Evolutionary conservation across 2,888 invertebrate species (phyloP), one percentile per base, ranked within the genome.

Genomic region (Chironomus riparius): DNA sequence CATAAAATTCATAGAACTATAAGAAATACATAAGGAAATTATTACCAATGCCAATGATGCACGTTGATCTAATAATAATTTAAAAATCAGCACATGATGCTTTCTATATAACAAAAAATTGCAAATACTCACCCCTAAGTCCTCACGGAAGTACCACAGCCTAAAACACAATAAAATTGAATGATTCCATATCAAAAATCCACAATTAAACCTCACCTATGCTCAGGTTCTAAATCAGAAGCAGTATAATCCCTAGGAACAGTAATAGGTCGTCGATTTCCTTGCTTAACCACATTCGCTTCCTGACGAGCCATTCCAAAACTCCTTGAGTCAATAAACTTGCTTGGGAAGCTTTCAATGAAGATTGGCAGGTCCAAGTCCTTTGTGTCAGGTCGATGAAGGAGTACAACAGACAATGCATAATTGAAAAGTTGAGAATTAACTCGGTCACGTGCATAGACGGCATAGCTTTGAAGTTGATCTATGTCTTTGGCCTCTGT

Each of bases 311-410:
- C 92, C 72, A 87, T 85, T 0, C 87, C 85, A 81, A 94, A 90
- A 2, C 91, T 87, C 56, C 89, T 88, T 7, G 92, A 88, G 79
- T 93, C 92, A 80, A 94, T 85, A 82, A 92, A 95, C 83, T 92
- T 92, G 81, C 91, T 90, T 0, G 95, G 95, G 82, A 95, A 93
- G 0, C 89, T 86, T 82, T 93, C 91, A 56, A 89, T 88, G 78
- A 94, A 88, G 0, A 92, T 88, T 0, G 94, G 94, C 70, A 92
- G 81, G 73, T 87, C 87, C 24, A 92, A 78, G 68, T 90, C 87
- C 80, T 88, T 88, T 3, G 92, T 91, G 81, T 93, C 92, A 2
- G 68, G 69, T 13, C 78, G 70, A 83, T 91, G 91, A 79, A 91
- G 85, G 47, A 92, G 82, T 0, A 91, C 90, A 6, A 92, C 90